Conservation (phyloP, 2,888 invertebrate genomes). For the Syrphus vitripennis region DNA sequence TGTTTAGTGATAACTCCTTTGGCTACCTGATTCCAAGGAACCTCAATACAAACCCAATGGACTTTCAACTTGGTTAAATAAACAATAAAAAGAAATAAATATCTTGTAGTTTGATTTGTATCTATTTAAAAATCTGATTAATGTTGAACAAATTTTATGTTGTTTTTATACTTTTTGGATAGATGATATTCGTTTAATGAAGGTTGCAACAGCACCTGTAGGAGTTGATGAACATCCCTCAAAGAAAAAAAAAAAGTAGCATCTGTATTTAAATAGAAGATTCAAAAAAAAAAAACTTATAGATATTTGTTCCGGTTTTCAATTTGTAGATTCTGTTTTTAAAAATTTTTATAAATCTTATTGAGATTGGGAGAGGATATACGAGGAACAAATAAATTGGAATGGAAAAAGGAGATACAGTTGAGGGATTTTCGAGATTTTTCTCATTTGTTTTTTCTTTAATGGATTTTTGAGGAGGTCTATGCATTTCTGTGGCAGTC, state of each 20-base stretch:
- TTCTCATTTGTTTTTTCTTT: slow-evolving; percentile 40
- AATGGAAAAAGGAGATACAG: slow-evolving; percentile 63
- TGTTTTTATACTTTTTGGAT: background rate
- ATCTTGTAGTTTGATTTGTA: slow-evolving; percentile 62
- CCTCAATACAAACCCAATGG: slow-evolving; percentile 1
- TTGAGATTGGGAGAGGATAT: slow-evolving; percentile 1
- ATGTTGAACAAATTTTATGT: slow-evolving; percentile 68
- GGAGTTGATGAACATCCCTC: slow-evolving; percentile 27
- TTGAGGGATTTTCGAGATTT: slow-evolving; percentile 54
- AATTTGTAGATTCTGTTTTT: slow-evolving; percentile 39
- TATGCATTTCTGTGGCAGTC: background rate
- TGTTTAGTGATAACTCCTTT: slow-evolving; percentile 67
- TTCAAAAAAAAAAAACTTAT: slow-evolving; percentile 19
- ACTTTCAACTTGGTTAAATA: slow-evolving; percentile 45
- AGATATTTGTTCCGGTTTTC: slow-evolving; percentile 70
- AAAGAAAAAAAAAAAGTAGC: background rate
- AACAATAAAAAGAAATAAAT: slow-evolving; percentile 5
- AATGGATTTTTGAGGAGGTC: slow-evolving; percentile 40
- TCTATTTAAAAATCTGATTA: slow-evolving; percentile 68
- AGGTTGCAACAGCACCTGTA: slow-evolving; percentile 68
- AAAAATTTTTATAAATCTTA: background rate
- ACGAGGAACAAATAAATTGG: background rate
- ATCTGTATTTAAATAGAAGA: slow-evolving; percentile 26
- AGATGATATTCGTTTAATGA: slow-evolving; percentile 40
- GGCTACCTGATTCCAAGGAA: slow-evolving; percentile 69